Conservation (phyloP, 2,113 vertebrate genomes). For the Chloebia gouldiae region DNA sequence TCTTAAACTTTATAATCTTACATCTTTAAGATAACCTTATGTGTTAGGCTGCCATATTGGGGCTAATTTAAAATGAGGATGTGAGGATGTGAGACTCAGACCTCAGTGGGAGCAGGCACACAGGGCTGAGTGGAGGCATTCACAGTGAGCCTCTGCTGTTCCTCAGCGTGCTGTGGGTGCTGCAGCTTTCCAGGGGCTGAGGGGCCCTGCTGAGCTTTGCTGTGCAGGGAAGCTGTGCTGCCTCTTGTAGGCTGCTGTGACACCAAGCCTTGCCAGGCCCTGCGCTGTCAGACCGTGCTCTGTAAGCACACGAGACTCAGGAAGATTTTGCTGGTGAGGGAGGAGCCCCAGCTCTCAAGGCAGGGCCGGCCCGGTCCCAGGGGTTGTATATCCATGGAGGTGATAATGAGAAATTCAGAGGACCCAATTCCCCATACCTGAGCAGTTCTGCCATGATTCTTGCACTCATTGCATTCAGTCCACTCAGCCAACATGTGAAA, state of each 20-base stretch:
- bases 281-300: background rate
- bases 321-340: background rate
- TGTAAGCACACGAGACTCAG: background rate
- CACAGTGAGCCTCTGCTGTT: background rate
- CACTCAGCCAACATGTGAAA: background rate
- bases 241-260: background rate
- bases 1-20: background rate
- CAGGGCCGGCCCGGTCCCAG: background rate
- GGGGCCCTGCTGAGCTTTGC: background rate
- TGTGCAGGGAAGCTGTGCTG: background rate
- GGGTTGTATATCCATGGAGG: background rate
- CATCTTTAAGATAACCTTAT: background rate
- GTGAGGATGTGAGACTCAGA: background rate
- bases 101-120: background rate
- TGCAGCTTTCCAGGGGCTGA: background rate
- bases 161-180: background rate
- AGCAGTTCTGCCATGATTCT: background rate
- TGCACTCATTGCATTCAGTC: background rate
- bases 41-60: background rate
- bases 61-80: background rate
- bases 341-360: background rate
- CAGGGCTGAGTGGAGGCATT: background rate
- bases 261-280: background rate
- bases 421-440: background rate
- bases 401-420: rapidly evolving